Base-by-base conservation (phyloP, 2,888 invertebrate genomes). In the Hypena proboscidalis region DNA sequence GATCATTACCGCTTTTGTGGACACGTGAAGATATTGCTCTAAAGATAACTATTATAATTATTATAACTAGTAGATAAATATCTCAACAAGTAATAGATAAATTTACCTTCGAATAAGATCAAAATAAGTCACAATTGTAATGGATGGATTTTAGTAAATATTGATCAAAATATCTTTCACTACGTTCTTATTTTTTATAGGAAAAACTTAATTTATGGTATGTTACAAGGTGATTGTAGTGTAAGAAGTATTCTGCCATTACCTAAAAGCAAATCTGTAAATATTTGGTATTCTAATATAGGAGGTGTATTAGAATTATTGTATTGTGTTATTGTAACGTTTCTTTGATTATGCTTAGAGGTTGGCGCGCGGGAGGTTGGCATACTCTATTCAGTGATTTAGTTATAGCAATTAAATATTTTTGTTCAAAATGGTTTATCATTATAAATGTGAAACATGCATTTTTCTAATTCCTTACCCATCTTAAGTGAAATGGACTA, bases 341-440 rank as follows among this genome's bases (percentile, higher is more conserved):
- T 80, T 77, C 63, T 80, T 79, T 79, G 72, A 72, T 75, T 78
- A 70, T 80, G 82, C 81, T 79, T 83, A 72, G 70, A 66, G 71
- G 67, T 73, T 66, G 72, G 71, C 71, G 71, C 71, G 74, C 72
- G 73, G 77, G 73, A 77, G 70, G 77, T 73, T 73, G 75, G 81
- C 81, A 76, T 80, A 81, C 77, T 79, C 72, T 81, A 74, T 78
- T 82, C 82, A 85, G 86, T 85, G 81, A 84, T 86, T 87, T 85
- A 84, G 78, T 85, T 64, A 80, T 79, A 79, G 77, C 77, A 85
- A 83, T 80, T 80, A 86, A 86, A 85, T 81, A 84, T 83, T 85
- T 85, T 84, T 77, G 80, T 84, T 85, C 78, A 73, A 67, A 47
- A 40, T 23, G 58, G 57, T 49, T 46, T 67, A 47, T 77, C 58